These are phyloP conservation scores for Cephalotes varians DNA, from an alignment of 2,888 invertebrate species.

Conservation along the genomic window DNA sequence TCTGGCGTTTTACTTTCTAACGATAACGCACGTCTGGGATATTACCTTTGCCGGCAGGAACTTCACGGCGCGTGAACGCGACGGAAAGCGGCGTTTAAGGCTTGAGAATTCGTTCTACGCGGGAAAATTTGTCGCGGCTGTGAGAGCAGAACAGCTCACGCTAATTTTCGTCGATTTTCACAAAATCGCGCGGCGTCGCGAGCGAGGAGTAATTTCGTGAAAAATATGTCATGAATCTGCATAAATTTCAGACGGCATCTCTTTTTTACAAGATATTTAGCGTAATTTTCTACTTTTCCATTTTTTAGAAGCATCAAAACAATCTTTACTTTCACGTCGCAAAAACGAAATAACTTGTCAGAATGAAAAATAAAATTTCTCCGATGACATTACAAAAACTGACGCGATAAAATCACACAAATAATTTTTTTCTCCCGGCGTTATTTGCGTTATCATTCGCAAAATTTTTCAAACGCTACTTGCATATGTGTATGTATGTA, in stretches of 20 bases:
- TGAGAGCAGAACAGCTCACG: conserved; percentile 10
- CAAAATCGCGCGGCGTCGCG: background rate
- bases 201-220: conserved; percentile 1
- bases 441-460: too few species aligned
- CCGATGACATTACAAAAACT: too few species aligned
- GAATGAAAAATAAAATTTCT: too few species aligned
- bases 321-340: conserved; percentile 22
- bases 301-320: too few species aligned
- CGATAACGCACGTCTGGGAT: conserved; percentile 29
- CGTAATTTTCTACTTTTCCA: too few species aligned
- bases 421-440: too few species aligned
- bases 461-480: too few species aligned
- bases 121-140: conserved; percentile 39
- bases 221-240: too few species aligned
- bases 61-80: conserved; percentile 41
- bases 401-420: too few species aligned
- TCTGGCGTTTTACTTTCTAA: conserved; percentile 65
- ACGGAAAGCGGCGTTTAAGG: conserved; percentile 20
- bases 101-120: conserved; percentile 34
- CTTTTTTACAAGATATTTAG: too few species aligned
- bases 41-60: conserved; percentile 29
- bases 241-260: too few species aligned
- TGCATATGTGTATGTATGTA: background rate
- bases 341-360: too few species aligned
- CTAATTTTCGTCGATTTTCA: conserved; percentile 41